A percentile compares a stretch with the other conserved stretches of the same genome.
Evolutionary conservation across 1,140 invertebrate species (phyloP).

Genomic region (Panagrolaimus sp.): DNA sequence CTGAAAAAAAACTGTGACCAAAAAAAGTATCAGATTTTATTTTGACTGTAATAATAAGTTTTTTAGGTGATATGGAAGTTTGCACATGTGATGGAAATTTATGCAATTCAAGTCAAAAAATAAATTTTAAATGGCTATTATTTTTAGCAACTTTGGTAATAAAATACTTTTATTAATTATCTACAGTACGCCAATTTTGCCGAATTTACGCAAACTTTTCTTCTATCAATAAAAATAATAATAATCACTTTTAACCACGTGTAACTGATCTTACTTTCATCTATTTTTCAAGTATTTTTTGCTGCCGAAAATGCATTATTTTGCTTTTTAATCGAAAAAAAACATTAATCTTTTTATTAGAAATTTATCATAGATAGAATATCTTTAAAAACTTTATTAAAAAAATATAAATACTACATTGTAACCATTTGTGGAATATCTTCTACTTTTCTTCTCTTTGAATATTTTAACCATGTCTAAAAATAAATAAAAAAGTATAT

Average conservation of each 20-base stretch:
- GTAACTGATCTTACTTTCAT: background rate
- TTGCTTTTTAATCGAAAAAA: too few relatives aligned
- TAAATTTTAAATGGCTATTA: background rate
- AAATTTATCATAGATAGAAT: too few relatives aligned
- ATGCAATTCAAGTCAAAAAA: slow-evolving; percentile 34
- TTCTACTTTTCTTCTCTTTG: too few relatives aligned
- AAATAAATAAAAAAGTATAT: too few relatives aligned
- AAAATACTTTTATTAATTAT: background rate
- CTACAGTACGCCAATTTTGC: background rate
- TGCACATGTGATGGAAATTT: slow-evolving; percentile 52
- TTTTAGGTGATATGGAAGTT: slow-evolving; percentile 49
- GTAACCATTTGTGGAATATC: too few relatives aligned
- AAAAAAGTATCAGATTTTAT: background rate
- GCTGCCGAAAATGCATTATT: too few relatives aligned
- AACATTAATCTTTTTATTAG: too few relatives aligned
- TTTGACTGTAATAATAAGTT: background rate
- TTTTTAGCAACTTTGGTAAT: slow-evolving; percentile 4
- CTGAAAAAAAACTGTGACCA: background rate
- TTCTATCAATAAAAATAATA: slow-evolving; percentile 7
- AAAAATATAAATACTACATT: too few relatives aligned
- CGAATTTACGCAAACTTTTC: background rate
- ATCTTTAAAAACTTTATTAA: too few relatives aligned
- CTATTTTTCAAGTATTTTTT: too few relatives aligned
- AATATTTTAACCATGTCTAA: too few relatives aligned
- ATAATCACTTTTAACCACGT: slow-evolving; percentile 15